Base-by-base conservation (phyloP, 2,113 vertebrate species). In the Orientallactaga bullata region DNA sequence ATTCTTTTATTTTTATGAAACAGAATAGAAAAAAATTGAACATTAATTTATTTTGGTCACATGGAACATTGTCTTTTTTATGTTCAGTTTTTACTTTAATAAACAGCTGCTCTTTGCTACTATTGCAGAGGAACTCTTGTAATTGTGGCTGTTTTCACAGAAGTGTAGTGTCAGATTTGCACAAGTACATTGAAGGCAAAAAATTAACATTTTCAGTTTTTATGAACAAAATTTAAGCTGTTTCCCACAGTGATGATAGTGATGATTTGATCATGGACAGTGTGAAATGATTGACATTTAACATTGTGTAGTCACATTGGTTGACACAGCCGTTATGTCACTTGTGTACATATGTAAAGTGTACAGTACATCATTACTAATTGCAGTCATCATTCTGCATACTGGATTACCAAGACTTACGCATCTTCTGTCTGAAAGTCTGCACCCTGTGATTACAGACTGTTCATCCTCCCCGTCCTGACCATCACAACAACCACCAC, bases 21-120 rank as follows among this genome's bases (percentile, higher is more conserved):
- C 5, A 37, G 32, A 93, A n/a, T 79, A 74, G 4, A 91, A 35
- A 95, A 76, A 92, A 95, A 95, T 60, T 94, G 37, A 87, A 7
- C 91, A 51, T 32, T 92, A 0, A 8, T 88, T 20, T 83, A 94
- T 95, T 96, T 95, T 94, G 23, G 94, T 96, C 88, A 63, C 55
- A 61, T 60, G 83, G 69, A 16, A 90, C 42, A 94, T 6, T n/a
- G 95, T 95, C 5, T 47, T 47, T 96, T 78, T 88, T 2, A 17
- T 94, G 93, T 37, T 39, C 74, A 12, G 51, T 17, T 93, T 42
- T 28, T 16, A 15, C n/a, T 94, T 88, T 60, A 63, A 83, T 85
- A 94, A 96, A 91, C 63, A 80, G 28, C 26, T 88, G 37, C 51
- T 85, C 28, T 81, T 88, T 86, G 91, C 90, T 88, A 6, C 39